A percentile compares a stretch with the other conserved stretches of the same genome.
phyloP scores from a whole-genome alignment of 2,113 vertebrate species.

The Grammomys surdaster region DNA sequence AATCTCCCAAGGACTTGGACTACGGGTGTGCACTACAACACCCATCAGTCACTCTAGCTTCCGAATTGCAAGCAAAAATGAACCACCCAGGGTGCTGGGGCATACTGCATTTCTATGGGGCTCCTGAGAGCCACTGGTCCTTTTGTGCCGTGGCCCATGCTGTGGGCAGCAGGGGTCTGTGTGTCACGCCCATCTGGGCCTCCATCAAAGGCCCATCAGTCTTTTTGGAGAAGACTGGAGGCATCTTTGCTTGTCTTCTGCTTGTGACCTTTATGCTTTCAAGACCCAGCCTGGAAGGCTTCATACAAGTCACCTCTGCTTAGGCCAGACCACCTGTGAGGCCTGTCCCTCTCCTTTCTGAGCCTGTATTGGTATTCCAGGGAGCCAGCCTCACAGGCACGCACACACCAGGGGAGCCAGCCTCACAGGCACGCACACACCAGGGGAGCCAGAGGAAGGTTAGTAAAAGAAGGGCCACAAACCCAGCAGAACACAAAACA shows the following conservation, averaged over 20 bases:
- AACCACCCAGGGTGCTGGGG: neutral
- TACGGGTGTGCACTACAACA: neutral
- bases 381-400: fast-evolving
- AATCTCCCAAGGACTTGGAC: neutral
- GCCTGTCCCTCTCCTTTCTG: neutral
- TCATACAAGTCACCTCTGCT: fast-evolving
- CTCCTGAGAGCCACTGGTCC: neutral
- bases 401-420: neutral
- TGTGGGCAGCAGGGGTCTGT: neutral
- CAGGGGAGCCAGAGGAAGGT: neutral
- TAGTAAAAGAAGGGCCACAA: neutral
- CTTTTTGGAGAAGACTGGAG: neutral
- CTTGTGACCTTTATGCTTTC: neutral
- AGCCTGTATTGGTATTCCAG: conserved; percentile 62
- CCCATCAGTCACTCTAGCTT: neutral
- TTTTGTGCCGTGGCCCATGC: neutral
- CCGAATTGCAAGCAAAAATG: neutral
- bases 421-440: fast-evolving
- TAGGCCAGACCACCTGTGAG: neutral
- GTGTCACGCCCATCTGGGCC: neutral
- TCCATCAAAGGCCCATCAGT: neutral
- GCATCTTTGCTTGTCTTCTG: fast-evolving
- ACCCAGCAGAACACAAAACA: conserved; percentile 50
- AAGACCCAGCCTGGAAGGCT: neutral
- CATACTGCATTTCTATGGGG: neutral